Conservation (phyloP, 2,888 invertebrate species). For the Zygothrica quintamaculata region DNA sequence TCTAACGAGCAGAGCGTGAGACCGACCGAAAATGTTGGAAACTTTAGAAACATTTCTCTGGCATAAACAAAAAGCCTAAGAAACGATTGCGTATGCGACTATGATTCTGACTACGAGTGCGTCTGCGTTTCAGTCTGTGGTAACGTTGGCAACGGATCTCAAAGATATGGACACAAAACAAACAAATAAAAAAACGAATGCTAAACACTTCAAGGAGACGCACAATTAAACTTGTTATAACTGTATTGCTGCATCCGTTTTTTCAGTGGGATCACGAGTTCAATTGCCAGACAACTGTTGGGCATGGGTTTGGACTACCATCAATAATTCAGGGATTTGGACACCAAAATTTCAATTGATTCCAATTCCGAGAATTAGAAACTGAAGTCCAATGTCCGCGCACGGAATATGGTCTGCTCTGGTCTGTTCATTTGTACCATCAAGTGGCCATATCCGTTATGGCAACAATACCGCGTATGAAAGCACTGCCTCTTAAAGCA, state of each 20-base stretch:
- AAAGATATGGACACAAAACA: constrained; percentile 55
- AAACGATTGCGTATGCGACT: constrained; percentile 22
- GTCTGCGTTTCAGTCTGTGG: constrained; percentile 32
- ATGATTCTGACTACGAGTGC: constrained; percentile 5
- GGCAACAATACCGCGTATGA: constrained; percentile 16
- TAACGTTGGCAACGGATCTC: constrained; percentile 50
- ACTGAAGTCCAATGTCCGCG: constrained; percentile 62
- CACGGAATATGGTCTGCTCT: constrained; percentile 1
- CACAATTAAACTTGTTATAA: constrained; percentile 6
- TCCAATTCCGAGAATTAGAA: constrained; percentile 75
- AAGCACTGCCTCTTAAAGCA: constrained; percentile 12
- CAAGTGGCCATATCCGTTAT: constrained; percentile 70
- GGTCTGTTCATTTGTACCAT: constrained; percentile 32
- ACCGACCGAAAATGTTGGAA: constrained; percentile 1
- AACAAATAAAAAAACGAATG: constrained; percentile 46
- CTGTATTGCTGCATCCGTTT: constrained; percentile 12
- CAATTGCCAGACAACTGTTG: constrained; percentile 18
- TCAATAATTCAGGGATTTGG: constrained; percentile 30
- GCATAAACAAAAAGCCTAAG: constrained; percentile 65
- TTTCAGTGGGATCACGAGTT: constrained; percentile 52
- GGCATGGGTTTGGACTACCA: neutral
- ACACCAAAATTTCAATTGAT: constrained; percentile 59
- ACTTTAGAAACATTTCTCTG: constrained; percentile 44
- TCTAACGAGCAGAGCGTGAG: constrained; percentile 27
- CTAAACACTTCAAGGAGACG: constrained; percentile 15